Evolutionary conservation across 1,140 invertebrate genomes (phyloP).

Genomic region (Phymastichus coffea): DNA sequence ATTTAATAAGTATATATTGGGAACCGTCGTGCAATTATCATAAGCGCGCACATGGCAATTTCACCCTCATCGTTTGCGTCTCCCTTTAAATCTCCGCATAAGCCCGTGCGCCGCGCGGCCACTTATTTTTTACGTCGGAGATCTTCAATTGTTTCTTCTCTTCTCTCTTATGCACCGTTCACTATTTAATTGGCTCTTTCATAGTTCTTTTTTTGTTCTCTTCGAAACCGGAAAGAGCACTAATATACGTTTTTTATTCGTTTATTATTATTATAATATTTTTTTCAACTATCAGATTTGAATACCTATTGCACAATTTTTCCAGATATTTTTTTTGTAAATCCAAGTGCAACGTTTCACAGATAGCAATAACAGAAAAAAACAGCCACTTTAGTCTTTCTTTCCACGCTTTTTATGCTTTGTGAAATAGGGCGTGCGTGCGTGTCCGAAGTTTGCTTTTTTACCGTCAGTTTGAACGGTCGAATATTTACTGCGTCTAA

Average conservation of each 20-base stretch:
- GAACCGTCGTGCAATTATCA: neutral
- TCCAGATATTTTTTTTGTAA: neutral
- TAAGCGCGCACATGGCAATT: neutral
- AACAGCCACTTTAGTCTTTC: neutral
- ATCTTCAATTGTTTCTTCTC: neutral
- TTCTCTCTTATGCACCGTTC: neutral
- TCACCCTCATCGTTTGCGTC: too few relatives aligned
- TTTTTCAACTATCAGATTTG: conserved; percentile 3
- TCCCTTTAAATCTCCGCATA: too few relatives aligned
- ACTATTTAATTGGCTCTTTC: conserved; percentile 11
- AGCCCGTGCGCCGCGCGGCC: neutral
- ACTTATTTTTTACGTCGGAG: neutral
- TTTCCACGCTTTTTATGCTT: too few relatives aligned
- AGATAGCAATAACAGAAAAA: neutral
- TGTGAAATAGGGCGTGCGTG: too few relatives aligned
- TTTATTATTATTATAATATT: neutral
- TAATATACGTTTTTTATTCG: too few relatives aligned
- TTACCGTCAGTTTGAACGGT: too few relatives aligned
- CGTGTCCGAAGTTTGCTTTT: too few relatives aligned
- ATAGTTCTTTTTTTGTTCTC: neutral
- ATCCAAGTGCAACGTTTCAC: neutral
- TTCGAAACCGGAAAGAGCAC: too few relatives aligned
- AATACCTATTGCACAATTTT: neutral
- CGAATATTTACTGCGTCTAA: too few relatives aligned
- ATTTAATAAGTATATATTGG: too few relatives aligned